Conservation (phyloP, 2,113 vertebrate species). For the Alaudala cheleensis region DNA sequence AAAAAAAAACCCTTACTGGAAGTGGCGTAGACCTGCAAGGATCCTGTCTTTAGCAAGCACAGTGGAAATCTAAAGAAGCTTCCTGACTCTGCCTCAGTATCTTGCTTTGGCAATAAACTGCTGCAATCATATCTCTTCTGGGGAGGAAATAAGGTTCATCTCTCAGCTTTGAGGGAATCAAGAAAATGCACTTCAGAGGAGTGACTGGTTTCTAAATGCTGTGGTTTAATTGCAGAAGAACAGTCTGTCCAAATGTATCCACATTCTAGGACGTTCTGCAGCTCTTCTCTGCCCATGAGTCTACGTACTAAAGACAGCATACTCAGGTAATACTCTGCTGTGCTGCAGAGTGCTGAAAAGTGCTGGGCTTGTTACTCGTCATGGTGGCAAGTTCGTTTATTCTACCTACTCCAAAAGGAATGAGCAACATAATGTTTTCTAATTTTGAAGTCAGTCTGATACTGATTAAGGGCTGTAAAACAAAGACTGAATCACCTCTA, state of each 20-base stretch:
- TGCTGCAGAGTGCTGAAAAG: neutral
- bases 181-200: neutral
- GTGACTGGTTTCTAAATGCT: neutral
- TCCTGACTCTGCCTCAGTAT: neutral
- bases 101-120: neutral
- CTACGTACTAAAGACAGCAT: rapidly evolving
- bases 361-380: neutral
- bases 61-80: neutral
- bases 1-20: neutral
- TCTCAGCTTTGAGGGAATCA: neutral
- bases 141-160: neutral
- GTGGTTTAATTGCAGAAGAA: neutral
- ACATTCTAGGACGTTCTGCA: neutral
- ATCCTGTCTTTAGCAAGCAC: neutral
- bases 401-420: slow-evolving; percentile 35
- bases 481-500: neutral
- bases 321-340: neutral
- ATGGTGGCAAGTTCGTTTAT: neutral
- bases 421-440: neutral
- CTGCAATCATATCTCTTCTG: neutral
- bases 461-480: slow-evolving; percentile 19
- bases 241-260: neutral
- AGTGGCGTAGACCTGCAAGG: neutral
- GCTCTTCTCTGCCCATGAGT: neutral
- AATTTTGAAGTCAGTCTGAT: slow-evolving; percentile 38